phyloP scores from a whole-genome alignment of 1,140 invertebrate species.

The Chelonus insularis region DNA sequence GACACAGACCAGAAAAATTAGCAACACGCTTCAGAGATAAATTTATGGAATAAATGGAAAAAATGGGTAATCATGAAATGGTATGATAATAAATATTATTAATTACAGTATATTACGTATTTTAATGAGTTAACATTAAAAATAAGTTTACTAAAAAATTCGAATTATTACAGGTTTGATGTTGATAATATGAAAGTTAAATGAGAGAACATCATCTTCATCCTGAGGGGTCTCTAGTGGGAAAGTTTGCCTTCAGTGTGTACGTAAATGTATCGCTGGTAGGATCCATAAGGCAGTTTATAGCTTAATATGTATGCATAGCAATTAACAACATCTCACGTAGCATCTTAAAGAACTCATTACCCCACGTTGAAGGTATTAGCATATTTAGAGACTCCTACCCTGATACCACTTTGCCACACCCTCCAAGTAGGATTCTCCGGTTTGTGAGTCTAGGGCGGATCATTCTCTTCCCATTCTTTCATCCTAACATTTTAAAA shows the following conservation, averaged over 20 bases:
- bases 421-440: no score
- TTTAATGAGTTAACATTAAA: no score
- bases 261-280: constrained; percentile 22
- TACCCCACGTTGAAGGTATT: constrained; percentile 51
- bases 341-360: constrained; percentile 55
- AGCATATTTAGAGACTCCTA: constrained; percentile 57
- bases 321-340: constrained; percentile 36
- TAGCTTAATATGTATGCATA: constrained; percentile 59
- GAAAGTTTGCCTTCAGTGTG: constrained; percentile 17
- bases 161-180: background rate
- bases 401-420: constrained; percentile 26
- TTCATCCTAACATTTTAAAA: no score
- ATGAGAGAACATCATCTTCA: background rate
- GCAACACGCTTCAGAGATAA: no score
- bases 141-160: no score
- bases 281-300: constrained; percentile 52
- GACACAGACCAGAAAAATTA: no score
- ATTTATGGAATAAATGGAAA: no score
- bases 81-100: no score
- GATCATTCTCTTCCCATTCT: constrained; percentile 10
- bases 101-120: no score
- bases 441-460: constrained; percentile 1
- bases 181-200: background rate
- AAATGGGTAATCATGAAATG: no score
- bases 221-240: background rate